Percentiles rank a stretch among this genome's conserved stretches.
Evolutionary conservation across 2,797 vertebrate species (phyloP).

Genomic region (Coreius guichenoti): DNA sequence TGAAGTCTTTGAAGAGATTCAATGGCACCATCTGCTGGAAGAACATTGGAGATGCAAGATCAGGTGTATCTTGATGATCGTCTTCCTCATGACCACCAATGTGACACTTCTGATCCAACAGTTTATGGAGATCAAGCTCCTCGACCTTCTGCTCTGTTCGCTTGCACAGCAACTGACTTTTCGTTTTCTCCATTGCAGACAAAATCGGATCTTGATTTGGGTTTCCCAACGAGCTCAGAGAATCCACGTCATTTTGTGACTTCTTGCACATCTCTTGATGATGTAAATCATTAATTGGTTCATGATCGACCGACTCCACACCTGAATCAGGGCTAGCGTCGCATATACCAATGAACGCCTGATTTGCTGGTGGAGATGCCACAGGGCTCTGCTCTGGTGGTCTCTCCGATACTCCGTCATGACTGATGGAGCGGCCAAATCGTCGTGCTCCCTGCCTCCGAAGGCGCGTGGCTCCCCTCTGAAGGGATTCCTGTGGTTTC

Average conservation of each 20-base stretch:
- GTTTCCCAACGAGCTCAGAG: neutral
- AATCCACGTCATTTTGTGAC: neutral
- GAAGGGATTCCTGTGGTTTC: slow-evolving; percentile 25
- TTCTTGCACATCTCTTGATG: neutral
- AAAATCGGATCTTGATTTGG: neutral
- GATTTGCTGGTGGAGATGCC: slow-evolving; percentile 27
- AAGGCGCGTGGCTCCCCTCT: slow-evolving; percentile 43
- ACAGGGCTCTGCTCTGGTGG: slow-evolving; percentile 14
- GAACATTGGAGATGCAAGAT: neutral
- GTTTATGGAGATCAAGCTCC: slow-evolving; percentile 47
- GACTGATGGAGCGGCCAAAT: slow-evolving; percentile 73
- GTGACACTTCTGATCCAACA: slow-evolving; percentile 57
- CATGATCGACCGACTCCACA: slow-evolving; percentile 23
- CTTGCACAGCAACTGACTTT: neutral
- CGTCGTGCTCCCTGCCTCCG: slow-evolving; percentile 65
- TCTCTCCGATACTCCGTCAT: slow-evolving; percentile 66
- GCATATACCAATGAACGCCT: slow-evolving; percentile 39
- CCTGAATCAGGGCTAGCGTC: slow-evolving; percentile 20
- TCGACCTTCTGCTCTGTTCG: neutral
- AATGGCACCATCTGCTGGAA: slow-evolving; percentile 42
- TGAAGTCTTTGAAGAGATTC: neutral
- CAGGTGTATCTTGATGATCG: neutral
- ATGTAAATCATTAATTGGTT: neutral
- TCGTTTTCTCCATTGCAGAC: neutral
- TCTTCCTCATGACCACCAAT: slow-evolving; percentile 8